Conservation (phyloP, 2,113 vertebrate species). For the Seriola rivoliana region DNA sequence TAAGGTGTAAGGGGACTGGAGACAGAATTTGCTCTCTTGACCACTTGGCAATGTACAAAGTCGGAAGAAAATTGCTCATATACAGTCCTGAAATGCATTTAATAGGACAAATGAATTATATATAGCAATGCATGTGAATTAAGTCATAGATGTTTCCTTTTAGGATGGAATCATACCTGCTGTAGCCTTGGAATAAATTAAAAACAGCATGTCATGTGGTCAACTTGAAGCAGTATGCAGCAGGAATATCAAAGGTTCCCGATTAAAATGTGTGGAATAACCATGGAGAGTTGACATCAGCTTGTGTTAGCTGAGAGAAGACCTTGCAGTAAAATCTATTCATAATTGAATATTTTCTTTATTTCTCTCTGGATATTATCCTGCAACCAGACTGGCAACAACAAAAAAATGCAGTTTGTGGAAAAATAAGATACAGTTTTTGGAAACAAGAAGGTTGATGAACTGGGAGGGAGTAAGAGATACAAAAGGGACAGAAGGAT, state of each 20-base stretch:
- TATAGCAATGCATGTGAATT: conserved; percentile 42
- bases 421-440: conserved; percentile 36
- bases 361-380: conserved; percentile 61
- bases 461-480: conserved; percentile 17
- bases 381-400: conserved; percentile 14
- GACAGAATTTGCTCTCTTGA: no score
- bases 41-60: neutral
- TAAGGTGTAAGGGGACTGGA: no score
- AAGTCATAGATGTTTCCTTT: conserved; percentile 55
- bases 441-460: conserved; percentile 22
- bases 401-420: conserved; percentile 13
- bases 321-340: conserved; percentile 59
- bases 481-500: neutral
- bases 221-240: conserved; percentile 49
- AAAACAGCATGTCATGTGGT: conserved; percentile 62
- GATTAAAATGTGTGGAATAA: conserved; percentile 59
- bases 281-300: conserved; percentile 68
- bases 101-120: conserved; percentile 48
- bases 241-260: conserved; percentile 62
- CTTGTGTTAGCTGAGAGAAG: conserved; percentile 45
- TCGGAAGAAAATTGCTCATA: no score
- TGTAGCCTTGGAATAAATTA: conserved; percentile 62
- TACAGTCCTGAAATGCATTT: conserved; percentile 22
- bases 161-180: conserved; percentile 48
- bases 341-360: conserved; percentile 70